Evolutionary conservation across 2,888 invertebrate species (phyloP), one percentile per base, ranked within the genome.

Genomic region (Euproctis similis): DNA sequence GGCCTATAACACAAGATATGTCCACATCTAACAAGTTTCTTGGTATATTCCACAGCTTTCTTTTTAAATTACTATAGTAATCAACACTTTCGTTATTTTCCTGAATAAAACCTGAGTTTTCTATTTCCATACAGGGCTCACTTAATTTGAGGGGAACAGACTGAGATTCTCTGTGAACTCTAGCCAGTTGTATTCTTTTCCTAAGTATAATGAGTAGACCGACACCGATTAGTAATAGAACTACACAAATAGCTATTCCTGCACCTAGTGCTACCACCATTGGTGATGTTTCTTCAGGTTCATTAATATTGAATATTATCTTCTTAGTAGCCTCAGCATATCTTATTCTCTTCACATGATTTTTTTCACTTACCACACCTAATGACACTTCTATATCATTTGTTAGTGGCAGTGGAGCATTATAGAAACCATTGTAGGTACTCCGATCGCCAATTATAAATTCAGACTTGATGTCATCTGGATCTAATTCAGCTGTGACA

Each of bases 361-460:
- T 87, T 34, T 89, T 80, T 16, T 86, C 86, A 72, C 92, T 93
- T 2, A 91, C 87, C 30, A 93, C 84, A 8, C 92, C 93, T 30
- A 92, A 70, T 24, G 90, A 87, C 2, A 94, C 85, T 43, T 90
- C 89, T 44, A 91, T 88, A 42, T 89, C 87, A 45, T 84, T 74
- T 7, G 87, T 85, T 14, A 86, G 65, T 6, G 87, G 86, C 27
- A 96, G 65, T 0, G 93, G 92, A 2, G 89, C 90, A 80, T 96
- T 96, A 44, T 87, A 89, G 59, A 89, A 95, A 0, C 88, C 88
- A 39, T 92, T 92, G 59, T 95, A 93, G 2, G 75, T 87, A 36
- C 81, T 85, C 6, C 88, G 88, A 70, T 96, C 92, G 3, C 96
- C 96, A 23, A 96, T 88, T 1, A 87, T 80, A 68, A 96, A 96